A percentile compares a stretch with the other conserved stretches of the same genome.
Conservation (phyloP, 2,797 vertebrate genomes). For the Balearica regulorum region DNA sequence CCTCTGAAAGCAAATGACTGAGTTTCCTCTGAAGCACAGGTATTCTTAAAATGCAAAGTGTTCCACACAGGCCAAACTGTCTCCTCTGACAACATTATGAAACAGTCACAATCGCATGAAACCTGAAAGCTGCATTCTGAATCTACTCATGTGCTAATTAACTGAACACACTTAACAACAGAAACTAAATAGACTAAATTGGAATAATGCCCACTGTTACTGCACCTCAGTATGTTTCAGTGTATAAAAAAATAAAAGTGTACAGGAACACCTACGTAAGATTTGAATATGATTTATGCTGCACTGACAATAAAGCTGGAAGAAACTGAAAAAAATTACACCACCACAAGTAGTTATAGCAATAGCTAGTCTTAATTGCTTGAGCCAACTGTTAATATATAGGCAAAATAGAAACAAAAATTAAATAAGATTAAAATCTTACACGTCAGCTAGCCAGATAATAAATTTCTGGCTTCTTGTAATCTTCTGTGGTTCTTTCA, state of each 20-base stretch:
- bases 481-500: constrained; percentile 84
- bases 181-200: not conserved
- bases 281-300: not conserved
- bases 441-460: constrained; percentile 92
- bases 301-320: not conserved
- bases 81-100: not conserved
- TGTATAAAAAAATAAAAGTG: not conserved
- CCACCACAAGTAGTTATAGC: not conserved
- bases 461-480: constrained; percentile 83
- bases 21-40: not conserved
- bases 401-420: not conserved
- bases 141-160: not conserved
- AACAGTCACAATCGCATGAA: not conserved
- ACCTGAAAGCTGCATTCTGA: not conserved
- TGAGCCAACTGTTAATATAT: not conserved
- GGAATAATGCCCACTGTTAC: not conserved
- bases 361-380: not conserved
- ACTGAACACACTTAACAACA: not conserved
- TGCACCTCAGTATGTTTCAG: not conserved
- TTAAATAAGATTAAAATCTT: constrained; percentile 59
- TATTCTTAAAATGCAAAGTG: not conserved
- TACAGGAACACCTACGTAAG: not conserved
- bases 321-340: not conserved
- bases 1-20: not conserved
- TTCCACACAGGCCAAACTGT: not conserved